Evolutionary conservation across 1,140 invertebrate genomes (phyloP), one percentile per base, ranked within the genome.

Genomic region (Ditylenchus dipsaci): DNA sequence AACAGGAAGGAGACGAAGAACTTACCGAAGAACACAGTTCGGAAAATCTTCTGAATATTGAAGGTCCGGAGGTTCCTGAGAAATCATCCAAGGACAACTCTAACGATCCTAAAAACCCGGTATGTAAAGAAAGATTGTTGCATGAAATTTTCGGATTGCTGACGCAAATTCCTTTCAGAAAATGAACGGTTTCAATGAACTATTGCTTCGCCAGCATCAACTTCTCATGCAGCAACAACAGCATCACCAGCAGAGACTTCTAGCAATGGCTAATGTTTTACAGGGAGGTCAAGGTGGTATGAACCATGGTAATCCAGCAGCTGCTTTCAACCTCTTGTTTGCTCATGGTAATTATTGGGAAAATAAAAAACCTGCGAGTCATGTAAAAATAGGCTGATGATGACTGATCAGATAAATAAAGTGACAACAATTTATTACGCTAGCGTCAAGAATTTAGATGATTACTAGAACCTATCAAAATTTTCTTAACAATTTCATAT

Each of bases 241-340:
- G 8, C 70, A 72, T 42, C 71, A 74, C n/a, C 74, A 76, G 61
- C 58, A 76, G 23, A 69, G 74, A 11, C 47, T 76, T 19, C 21
- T 75, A 13, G 74, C 74, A 23, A 75, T 74, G 73, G 38, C 63
- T 17, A 73, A 43, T 42, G 66, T 68, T 38, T 68, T 68, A 29
- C 65, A 67, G 38, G 30, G 29, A 17, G 21, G 33, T 21, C 29
- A 57, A 19, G 23, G 13, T 59, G 47, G 47, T 30, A 38, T 56
- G 0, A 26, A 61, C 49, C n/a, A 3, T 21, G 8, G 8, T 17
- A 19, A 53, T 26, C n/a, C n/a, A 19, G n/a, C 15, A 53, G 3
- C 23, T 30, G 43, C 74, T 1, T 33, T 42, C 19, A 59, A 75
- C 29, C 76, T 75, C 29, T 33, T 73, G 1, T 67, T 75, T 63